Percentiles rank a stretch among this genome's conserved stretches.
These are phyloP conservation scores for Drosophila lacteicornis DNA, from an alignment of 1,140 invertebrate species.

Conservation along the genomic window DNA sequence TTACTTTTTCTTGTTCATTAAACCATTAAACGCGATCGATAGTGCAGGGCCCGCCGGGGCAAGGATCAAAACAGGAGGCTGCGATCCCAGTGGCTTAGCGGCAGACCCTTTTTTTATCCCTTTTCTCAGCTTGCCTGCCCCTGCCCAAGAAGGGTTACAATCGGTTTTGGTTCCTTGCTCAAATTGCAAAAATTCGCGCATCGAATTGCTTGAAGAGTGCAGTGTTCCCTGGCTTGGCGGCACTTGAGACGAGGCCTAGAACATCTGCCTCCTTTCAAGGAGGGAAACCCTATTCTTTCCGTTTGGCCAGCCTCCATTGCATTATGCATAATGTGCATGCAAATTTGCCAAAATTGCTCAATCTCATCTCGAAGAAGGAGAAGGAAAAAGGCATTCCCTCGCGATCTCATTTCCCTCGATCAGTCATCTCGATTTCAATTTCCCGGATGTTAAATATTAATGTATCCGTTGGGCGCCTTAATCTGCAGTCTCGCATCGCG, in stretches of 20 bases:
- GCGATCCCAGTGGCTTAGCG: constrained; percentile 46
- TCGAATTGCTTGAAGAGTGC: constrained; percentile 71
- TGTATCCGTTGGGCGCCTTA: constrained; percentile 62
- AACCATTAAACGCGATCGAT: constrained; percentile 79
- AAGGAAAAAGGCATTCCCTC: constrained; percentile 39
- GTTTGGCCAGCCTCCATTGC: constrained; percentile 48
- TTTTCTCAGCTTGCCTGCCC: constrained; percentile 17
- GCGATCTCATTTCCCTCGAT: constrained; percentile 62
- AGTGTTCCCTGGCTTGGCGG: constrained; percentile 29
- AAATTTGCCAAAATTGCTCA: constrained; percentile 79
- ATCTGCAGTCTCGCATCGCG: constrained; percentile 37
- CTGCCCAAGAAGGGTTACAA: constrained; percentile 60
- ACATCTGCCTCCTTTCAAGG: constrained; percentile 52
- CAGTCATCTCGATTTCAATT: constrained; percentile 73
- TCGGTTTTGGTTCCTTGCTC: constrained; percentile 16
- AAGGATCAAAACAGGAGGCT: constrained; percentile 57
- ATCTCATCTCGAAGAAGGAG: constrained; percentile 16
- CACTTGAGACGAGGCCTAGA: constrained; percentile 31
- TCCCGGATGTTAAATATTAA: constrained; percentile 77
- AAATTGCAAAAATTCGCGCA: constrained; percentile 74
- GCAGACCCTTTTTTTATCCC: constrained; percentile 38
- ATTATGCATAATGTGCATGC: constrained; percentile 79
- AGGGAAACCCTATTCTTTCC: constrained; percentile 23
- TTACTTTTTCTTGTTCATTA: constrained; percentile 81
- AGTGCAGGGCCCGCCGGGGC: constrained; percentile 40